phyloP scores from a whole-genome alignment of 2,113 vertebrate genomes.

The Micronycteris hirsuta region DNA sequence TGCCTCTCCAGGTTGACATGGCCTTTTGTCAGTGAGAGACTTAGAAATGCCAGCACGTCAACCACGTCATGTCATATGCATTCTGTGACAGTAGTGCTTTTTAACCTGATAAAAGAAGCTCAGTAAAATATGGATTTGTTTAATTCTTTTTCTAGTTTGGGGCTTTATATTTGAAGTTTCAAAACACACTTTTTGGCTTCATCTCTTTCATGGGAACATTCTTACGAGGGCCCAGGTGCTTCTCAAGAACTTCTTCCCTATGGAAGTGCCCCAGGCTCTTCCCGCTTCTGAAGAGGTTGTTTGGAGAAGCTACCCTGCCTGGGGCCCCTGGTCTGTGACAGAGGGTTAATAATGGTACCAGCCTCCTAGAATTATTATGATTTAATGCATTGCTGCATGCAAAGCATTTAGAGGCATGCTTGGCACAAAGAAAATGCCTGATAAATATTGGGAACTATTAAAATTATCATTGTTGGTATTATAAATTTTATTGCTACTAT shows the following conservation, averaged over 20 bases:
- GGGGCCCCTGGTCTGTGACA: not conserved
- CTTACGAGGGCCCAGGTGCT: not conserved
- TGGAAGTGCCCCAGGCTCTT: not conserved
- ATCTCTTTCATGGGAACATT: not conserved
- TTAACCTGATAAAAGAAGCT: not conserved
- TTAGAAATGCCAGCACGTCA: not conserved
- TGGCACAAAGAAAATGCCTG: not conserved
- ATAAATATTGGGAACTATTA: not conserved
- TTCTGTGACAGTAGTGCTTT: not conserved
- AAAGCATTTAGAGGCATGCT: not conserved
- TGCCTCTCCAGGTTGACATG: not conserved
- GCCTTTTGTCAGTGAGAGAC: not conserved
- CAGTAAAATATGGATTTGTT: not conserved
- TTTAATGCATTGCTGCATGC: not conserved
- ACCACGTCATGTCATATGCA: not conserved
- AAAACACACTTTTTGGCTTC: not conserved
- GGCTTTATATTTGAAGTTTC: not conserved
- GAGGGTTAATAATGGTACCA: not conserved
- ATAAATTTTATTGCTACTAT: not conserved
- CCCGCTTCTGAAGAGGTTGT: not conserved
- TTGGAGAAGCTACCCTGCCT: not conserved
- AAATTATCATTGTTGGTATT: slow-evolving; percentile 11
- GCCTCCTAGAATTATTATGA: not conserved
- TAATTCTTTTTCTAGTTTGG: not conserved
- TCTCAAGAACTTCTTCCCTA: not conserved